A percentile compares a stretch with the other conserved stretches of the same genome.
These are phyloP conservation scores for Drosophila birchii DNA, from an alignment of 2,888 invertebrate species.

Conservation along the genomic window DNA sequence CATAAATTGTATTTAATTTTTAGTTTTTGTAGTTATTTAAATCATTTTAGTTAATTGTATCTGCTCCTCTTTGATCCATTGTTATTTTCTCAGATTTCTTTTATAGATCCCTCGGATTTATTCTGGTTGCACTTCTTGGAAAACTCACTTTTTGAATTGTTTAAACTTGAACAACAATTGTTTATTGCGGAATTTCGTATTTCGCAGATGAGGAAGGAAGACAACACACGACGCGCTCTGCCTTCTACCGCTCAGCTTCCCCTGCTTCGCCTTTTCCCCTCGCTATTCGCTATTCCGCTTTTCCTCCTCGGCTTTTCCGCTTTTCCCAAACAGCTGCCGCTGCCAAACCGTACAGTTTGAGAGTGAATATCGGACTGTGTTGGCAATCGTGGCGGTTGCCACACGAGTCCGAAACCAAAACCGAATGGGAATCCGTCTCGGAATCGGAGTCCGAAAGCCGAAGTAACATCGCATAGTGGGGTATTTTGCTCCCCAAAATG, in stretches of 20 bases:
- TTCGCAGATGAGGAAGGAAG: slow-evolving; percentile 34
- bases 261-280: slow-evolving; percentile 29
- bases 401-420: slow-evolving; percentile 19
- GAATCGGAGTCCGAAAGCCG: slow-evolving; percentile 16
- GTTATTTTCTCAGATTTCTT: neutral
- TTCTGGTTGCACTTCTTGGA: slow-evolving; percentile 26
- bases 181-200: slow-evolving; percentile 44
- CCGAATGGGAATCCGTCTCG: slow-evolving; percentile 3
- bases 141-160: slow-evolving; percentile 64
- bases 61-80: slow-evolving; percentile 5
- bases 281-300: slow-evolving; percentile 27
- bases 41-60: neutral
- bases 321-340: slow-evolving; percentile 51
- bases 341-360: slow-evolving; percentile 84
- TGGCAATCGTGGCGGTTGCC: slow-evolving; percentile 14
- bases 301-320: slow-evolving; percentile 45
- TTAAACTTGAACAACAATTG: slow-evolving; percentile 55
- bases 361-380: slow-evolving; percentile 81
- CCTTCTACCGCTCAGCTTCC: slow-evolving; percentile 32
- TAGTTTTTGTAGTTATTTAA: neutral
- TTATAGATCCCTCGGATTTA: neutral
- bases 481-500: neutral
- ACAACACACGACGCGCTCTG: slow-evolving; percentile 70
- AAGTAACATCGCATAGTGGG: neutral
- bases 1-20: neutral